Evolutionary conservation across 1,140 invertebrate species (phyloP).

Genomic region (Lamellibrachia luymesi): DNA sequence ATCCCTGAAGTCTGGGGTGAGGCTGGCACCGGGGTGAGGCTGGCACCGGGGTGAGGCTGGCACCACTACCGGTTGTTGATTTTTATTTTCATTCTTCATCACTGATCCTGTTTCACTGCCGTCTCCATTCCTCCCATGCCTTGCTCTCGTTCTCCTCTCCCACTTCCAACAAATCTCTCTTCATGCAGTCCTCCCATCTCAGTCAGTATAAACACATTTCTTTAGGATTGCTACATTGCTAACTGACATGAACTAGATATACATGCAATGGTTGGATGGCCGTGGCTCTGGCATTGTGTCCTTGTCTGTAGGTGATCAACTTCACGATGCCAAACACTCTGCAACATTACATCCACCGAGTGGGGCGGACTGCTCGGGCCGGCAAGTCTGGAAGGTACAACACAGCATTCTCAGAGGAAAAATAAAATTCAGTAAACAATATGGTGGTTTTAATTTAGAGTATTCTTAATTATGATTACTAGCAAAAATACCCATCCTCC

Average conservation of each 20-base stretch:
- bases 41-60: too few species aligned
- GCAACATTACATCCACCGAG: conserved; percentile 94
- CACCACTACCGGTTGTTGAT: too few species aligned
- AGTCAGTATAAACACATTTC: not conserved
- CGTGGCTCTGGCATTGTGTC: not conserved
- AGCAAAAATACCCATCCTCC: too few species aligned
- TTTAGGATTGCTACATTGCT: not conserved
- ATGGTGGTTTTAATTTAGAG: not conserved
- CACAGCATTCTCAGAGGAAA: not conserved
- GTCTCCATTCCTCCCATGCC: too few species aligned
- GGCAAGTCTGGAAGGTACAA: conserved; percentile 64
- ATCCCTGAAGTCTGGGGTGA: too few species aligned
- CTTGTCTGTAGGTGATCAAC: conserved; percentile 73
- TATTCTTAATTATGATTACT: not conserved
- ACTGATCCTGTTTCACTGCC: too few species aligned
- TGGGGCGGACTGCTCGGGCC: conserved; percentile 91
- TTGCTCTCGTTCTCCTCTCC: too few species aligned
- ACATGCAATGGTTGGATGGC: too few species aligned
- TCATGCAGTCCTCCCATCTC: not conserved
- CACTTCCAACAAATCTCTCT: too few species aligned
- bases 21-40: not conserved
- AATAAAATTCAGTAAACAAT: not conserved
- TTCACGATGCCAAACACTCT: conserved; percentile 91
- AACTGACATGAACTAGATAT: too few species aligned
- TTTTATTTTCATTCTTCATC: too few species aligned